phyloP scores from a whole-genome alignment of 1,140 invertebrate genomes.

The Heliothis subflexa region DNA sequence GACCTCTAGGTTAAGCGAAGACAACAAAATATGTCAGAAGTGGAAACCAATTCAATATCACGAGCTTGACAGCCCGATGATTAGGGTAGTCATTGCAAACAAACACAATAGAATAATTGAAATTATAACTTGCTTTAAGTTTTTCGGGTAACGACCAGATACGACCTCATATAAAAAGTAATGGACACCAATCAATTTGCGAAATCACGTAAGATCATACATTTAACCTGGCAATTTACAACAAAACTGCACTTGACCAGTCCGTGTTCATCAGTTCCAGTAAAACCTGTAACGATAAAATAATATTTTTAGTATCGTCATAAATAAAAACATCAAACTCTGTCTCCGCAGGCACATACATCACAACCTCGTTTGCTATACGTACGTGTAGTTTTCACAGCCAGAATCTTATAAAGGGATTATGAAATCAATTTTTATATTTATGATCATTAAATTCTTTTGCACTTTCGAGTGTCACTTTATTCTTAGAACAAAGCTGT shows the following conservation, averaged over 20 bases:
- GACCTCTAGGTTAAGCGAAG: constrained; percentile 5
- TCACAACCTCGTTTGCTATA: constrained; percentile 13
- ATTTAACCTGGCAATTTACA: background rate
- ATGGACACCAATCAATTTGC: too few species aligned
- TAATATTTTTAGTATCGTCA: constrained; percentile 29
- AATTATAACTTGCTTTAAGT: too few species aligned
- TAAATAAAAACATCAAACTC: constrained; percentile 34
- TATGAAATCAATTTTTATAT: constrained; percentile 12
- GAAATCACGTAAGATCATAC: background rate
- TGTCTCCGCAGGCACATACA: background rate
- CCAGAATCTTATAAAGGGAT: background rate
- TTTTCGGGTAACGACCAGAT: too few species aligned
- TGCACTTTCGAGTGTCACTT: background rate
- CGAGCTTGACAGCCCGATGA: background rate
- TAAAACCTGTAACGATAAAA: constrained; percentile 31
- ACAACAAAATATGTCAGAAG: background rate
- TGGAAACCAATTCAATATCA: background rate
- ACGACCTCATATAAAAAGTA: too few species aligned
- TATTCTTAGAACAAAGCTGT: constrained; percentile 21
- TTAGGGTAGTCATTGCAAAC: background rate
- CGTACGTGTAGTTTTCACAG: background rate
- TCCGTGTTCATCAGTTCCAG: background rate
- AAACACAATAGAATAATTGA: too few species aligned
- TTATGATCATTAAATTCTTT: constrained; percentile 16
- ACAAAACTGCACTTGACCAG: constrained; percentile 16